Base-by-base conservation (phyloP, 2,888 invertebrate genomes). In the Pandemis heparana region DNA sequence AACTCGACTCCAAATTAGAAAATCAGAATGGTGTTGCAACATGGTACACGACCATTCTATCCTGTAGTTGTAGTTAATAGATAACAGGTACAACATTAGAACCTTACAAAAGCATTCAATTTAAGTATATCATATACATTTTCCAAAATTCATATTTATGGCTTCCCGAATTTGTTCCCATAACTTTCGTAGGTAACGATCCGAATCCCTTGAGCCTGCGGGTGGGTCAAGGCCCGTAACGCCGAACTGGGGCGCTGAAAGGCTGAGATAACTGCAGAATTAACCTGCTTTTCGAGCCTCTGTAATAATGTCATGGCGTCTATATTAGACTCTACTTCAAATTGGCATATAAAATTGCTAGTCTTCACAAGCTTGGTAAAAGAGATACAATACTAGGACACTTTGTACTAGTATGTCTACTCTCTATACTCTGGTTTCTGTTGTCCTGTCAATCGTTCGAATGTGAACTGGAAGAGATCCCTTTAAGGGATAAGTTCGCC, bases 161-260 rank as follows among this genome's bases (percentile, higher is more conserved):
- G 16, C 56, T 62, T 63, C 63, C 48, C 48, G 41, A 64, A 65
- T 38, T 39, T 60, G 63, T 63, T 56, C 59, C 46, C 16, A 64
- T 69, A 69, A 68, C 59, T 69, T 64, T 51, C 6, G 46, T 48
- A 43, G 18, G 56, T 39, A 73, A 73, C 63, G 73, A 69, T 63
- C 68, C 48, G 63, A 56, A 56, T 53, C 59, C 67, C 46, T 41
- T n/a, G 68, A 41, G 39, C 41, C 63, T 46, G 48, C 43, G 72
- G 62, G 64, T 39, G 51, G 73, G 68, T 68, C 73, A 73, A 73
- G 68, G 73, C 73, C 48, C 39, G 56, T n/a, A 5, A 39, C 66
- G 12, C 16, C 32, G 23, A 65, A 74, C 46, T 70, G 51, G 70
- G 65, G 70, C 70, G 60, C 71, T 46, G 63, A 69, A 73, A 72